Base-by-base conservation (phyloP, 2,113 vertebrate species). In the Perognathus longimembris region DNA sequence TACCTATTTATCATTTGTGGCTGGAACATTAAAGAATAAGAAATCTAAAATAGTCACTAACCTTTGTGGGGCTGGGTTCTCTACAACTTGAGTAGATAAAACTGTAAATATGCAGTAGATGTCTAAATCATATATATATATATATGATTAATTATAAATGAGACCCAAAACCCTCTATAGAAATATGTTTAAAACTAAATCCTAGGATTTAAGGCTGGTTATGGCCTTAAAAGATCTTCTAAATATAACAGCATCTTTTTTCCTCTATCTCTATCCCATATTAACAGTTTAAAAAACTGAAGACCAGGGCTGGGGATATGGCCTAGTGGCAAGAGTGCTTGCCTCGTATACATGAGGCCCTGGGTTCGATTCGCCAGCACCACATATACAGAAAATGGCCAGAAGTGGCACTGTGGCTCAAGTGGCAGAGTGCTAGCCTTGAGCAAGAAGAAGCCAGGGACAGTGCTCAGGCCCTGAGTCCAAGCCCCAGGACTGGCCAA, bases 171-270 rank as follows among this genome's bases (percentile, higher is more conserved):
- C 21, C 76, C 17, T 70, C 20, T 28, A 40, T 42, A 3, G 54
- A 91, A 86, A 54, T 94, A 71, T 15, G 8, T 63, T 57, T 87
- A 8, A 91, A 94, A 77, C 9, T 24, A 88, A 91, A 77, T 64
- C 34, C 40, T 83, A 64, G 32, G 82, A 70, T 88, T 45, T 64
- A 38, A 87, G 9, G 17, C 5, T 54, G 6, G 40, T 50, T 82
- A 50, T 59, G 22, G 7, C 28, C n/a, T 69, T 82, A 82, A 76
- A 50, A 90, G 7, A 75, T 50, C 26, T 84, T 50, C 26, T 84
- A 67, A 75, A 10, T 87, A 54, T 4, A 82, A 54, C 9, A 1
- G 69, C 8, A 3, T 84, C 17, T 90, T 24, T 71, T 80, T 67
- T 64, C 40, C 14, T 64, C 24, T 9, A 42, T 77, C 32, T 86